Base-by-base conservation (phyloP, 2,888 invertebrate genomes). In the Pteria penguin region DNA sequence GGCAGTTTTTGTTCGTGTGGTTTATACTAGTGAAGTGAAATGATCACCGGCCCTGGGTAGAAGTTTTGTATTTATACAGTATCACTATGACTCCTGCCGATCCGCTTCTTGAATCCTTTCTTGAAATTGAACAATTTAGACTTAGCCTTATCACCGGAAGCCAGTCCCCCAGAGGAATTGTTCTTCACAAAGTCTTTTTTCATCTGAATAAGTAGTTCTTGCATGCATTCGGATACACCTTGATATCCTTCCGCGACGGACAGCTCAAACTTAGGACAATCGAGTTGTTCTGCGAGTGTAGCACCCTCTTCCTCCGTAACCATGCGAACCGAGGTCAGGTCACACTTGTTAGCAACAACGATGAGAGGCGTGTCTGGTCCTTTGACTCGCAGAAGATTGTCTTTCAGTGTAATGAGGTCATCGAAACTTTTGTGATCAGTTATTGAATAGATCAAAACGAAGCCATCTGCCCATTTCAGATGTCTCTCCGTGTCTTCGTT, bases 401-500 rank as follows among this genome's bases (percentile, higher is more conserved):
- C 85, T 68, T 86, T 86, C 52, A 96, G 95, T 71, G 95, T 94
- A 71, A 96, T 94, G 72, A 97, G 95, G 90, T 95, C 96, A 91
- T 96, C 95, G 92, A 97, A 97, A 31, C 97, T 96, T 81, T 94
- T 94, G 65, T 96, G 93, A 92, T 97, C 97, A 0, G 96, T 97
- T 89, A 97, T 96, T 66, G 97, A 97, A 92, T 97, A 98, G 32
- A 97, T 96, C 58, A 97, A 93, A 71, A 97, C 94, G 75, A 97
- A 93, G 0, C 97, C 97, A 91, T 98, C 97, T 0, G 97, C 97
- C 97, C 97, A 97, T 89, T 96, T 95, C 29, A 97, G 93, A 74
- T 89, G 87, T 66, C 84, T 86, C 68, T 88, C 88, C 55, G 86
- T 72, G 2, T 72, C 81, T n/a, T 86, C 87, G 11, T 72, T 73